A percentile compares a stretch with the other conserved stretches of the same genome.
Evolutionary conservation across 2,888 invertebrate genomes (phyloP).

Genomic region (Napeogenes sylphis): DNA sequence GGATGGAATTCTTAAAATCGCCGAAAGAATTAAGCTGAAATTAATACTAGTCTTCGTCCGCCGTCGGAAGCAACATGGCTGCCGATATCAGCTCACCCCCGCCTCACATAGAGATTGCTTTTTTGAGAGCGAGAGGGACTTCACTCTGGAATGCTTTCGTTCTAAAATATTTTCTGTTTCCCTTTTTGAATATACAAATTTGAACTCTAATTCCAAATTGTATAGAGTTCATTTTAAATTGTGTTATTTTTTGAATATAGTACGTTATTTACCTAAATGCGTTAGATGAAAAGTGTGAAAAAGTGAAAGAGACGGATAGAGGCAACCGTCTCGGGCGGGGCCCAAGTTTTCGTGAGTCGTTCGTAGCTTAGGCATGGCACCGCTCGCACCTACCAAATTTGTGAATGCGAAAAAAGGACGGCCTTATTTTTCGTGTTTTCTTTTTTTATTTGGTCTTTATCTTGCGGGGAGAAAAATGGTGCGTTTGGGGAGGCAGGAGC

Average conservation of each 20-base stretch:
- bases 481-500: conserved; percentile 55
- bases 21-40: conserved; percentile 69
- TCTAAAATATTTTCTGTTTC: conserved; percentile 73
- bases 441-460: conserved; percentile 78
- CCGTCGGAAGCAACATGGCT: conserved; percentile 71
- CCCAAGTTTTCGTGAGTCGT: conserved; percentile 77
- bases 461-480: conserved; percentile 73
- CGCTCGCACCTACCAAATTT: conserved; percentile 50
- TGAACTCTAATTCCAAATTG: rapidly evolving
- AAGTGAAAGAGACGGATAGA: conserved; percentile 77
- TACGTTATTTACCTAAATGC: conserved; percentile 35
- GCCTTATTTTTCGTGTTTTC: conserved; percentile 74
- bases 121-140: conserved; percentile 77
- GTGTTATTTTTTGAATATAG: conserved; percentile 21
- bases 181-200: conserved; percentile 30
- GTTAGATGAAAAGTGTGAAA: conserved; percentile 74
- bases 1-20: conserved; percentile 64
- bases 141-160: conserved; percentile 70
- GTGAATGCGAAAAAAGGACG: conserved; percentile 53
- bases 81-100: conserved; percentile 50
- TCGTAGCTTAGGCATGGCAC: conserved; percentile 70
- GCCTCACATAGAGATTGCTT: conserved; percentile 58
- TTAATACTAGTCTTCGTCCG: conserved; percentile 72
- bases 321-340: conserved; percentile 75
- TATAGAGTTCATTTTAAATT: conserved; percentile 36